Evolutionary conservation across 2,888 invertebrate species (phyloP).

Genomic region (Caenorhabditis macrosperma): DNA sequence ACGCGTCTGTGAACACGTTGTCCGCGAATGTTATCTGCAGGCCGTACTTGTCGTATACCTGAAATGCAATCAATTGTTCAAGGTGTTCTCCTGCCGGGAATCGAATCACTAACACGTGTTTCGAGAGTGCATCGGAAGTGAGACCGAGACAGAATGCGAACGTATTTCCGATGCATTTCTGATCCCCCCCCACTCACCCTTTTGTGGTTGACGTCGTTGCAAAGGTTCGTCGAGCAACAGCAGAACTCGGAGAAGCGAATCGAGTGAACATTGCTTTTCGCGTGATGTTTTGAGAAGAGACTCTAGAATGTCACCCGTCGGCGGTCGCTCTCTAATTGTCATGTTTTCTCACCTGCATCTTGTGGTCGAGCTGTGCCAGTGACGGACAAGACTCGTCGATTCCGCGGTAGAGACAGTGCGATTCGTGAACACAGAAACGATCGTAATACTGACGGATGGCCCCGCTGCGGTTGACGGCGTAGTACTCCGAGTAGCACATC

Average conservation of each 20-base stretch:
- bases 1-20: conserved; percentile 52
- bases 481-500: conserved; percentile 72
- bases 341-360: conserved; percentile 62
- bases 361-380: conserved; percentile 62
- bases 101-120: background rate
- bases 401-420: conserved; percentile 67
- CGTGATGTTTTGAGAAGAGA: conserved; percentile 59
- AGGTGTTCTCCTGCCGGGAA: background rate
- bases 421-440: conserved; percentile 70
- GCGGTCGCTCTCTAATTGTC: conserved; percentile 12
- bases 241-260: conserved; percentile 66
- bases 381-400: conserved; percentile 64
- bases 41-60: conserved; percentile 58
- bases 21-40: conserved; percentile 50
- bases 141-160: background rate
- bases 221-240: conserved; percentile 66
- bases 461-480: conserved; percentile 66
- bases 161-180: background rate
- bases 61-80: no score
- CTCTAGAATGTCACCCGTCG: conserved; percentile 53
- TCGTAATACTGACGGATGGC: conserved; percentile 66
- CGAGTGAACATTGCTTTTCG: conserved; percentile 42
- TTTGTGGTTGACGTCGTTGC: conserved; percentile 61
- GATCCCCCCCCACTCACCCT: conserved; percentile 27
- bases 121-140: background rate